Evolutionary conservation across 2,113 vertebrate species (phyloP).

Genomic region (human): DNA sequence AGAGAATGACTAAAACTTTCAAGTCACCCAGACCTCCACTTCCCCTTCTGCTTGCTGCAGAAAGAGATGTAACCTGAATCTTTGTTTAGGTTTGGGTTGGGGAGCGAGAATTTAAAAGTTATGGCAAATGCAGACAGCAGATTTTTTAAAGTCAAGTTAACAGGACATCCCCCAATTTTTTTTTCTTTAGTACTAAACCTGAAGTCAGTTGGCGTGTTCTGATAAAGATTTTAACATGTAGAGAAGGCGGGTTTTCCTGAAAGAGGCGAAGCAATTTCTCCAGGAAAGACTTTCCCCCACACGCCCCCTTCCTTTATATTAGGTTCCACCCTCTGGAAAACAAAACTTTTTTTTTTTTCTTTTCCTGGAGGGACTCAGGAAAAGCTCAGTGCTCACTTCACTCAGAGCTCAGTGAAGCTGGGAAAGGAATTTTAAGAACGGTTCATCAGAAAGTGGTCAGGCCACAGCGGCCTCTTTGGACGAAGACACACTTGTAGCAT

Average conservation of each 20-base stretch:
- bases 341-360: conserved; percentile 80
- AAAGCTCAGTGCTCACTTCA: no score
- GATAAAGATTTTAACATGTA: conserved; percentile 74
- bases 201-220: conserved; percentile 46
- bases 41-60: not conserved
- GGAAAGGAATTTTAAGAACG: conserved; percentile 61
- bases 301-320: conserved; percentile 43
- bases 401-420: conserved; percentile 75
- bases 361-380: conserved; percentile 74
- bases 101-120: conserved; percentile 14
- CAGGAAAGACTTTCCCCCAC: conserved; percentile 57
- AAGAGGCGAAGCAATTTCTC: conserved; percentile 88
- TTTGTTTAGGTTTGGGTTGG: conserved; percentile 64
- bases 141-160: conserved; percentile 43
- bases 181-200: not conserved
- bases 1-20: not conserved
- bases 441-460: not conserved
- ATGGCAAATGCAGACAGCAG: not conserved
- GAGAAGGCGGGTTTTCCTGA: conserved; percentile 83
- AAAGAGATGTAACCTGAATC: conserved; percentile 64
- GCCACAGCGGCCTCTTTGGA: conserved; percentile 26
- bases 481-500: not conserved
- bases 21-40: fast-evolving
- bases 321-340: conserved; percentile 88
- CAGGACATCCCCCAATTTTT: not conserved